Percentiles rank a stretch among this genome's conserved stretches.
phyloP scores from a whole-genome alignment of 1,140 invertebrate species.

The Lordiphosa stackelbergi region DNA sequence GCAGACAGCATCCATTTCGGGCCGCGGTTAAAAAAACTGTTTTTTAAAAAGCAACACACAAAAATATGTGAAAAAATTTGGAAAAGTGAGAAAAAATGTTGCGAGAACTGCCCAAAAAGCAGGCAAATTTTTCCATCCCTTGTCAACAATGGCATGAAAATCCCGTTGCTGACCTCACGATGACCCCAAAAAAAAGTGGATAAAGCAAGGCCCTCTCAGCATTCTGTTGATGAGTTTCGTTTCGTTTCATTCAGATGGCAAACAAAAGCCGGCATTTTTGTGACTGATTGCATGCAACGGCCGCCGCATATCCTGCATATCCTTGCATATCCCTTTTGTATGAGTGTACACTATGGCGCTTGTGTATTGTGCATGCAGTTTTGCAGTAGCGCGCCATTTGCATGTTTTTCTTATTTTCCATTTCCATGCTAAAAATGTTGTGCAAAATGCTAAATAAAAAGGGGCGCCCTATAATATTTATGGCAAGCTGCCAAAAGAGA shows the following conservation, averaged over 20 bases:
- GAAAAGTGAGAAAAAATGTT: constrained; percentile 32
- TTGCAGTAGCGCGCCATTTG: constrained; percentile 57
- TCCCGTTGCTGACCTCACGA: constrained; percentile 74
- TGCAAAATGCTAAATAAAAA: constrained; percentile 53
- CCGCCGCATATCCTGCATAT: constrained; percentile 44
- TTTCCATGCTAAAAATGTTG: constrained; percentile 46
- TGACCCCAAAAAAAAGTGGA: constrained; percentile 52
- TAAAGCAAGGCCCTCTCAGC: constrained; percentile 36
- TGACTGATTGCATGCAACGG: constrained; percentile 68
- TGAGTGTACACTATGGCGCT: constrained; percentile 35
- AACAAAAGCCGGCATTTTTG: constrained; percentile 71
- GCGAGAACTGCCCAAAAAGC: constrained; percentile 55
- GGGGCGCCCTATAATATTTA: constrained; percentile 39
- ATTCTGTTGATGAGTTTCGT: constrained; percentile 60
- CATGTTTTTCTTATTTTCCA: constrained; percentile 50
- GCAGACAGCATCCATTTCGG: constrained; percentile 45
- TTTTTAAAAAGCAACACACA: constrained; percentile 29
- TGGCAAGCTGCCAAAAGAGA: constrained; percentile 35
- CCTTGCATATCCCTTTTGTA: constrained; percentile 59
- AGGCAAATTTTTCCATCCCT: constrained; percentile 62
- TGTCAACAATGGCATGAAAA: constrained; percentile 73
- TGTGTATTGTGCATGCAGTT: constrained; percentile 37
- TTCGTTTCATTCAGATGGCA: constrained; percentile 66
- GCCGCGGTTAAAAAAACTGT: not conserved
- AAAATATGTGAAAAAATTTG: constrained; percentile 36